Evolutionary conservation across 2,113 vertebrate species (phyloP), one percentile per base, ranked within the genome.

Genomic region (Dipodomys stephensi): DNA sequence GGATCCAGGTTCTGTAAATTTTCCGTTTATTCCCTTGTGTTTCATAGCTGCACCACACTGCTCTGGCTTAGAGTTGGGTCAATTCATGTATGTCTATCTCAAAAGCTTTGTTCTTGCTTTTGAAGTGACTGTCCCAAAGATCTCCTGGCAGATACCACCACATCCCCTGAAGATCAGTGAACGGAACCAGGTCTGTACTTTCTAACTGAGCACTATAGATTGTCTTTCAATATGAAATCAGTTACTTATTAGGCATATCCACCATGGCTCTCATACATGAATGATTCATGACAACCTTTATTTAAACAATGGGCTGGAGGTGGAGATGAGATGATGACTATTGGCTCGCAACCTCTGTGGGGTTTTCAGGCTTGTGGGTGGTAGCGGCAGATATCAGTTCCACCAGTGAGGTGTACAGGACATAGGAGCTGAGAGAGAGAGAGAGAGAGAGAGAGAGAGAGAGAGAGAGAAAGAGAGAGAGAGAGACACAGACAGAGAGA

Each of bases 261-360:
- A 11, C 12, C 74, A n/a, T 65, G 64, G 20, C 9, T 27, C 6
- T 57, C 64, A 35, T 8, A 64, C 19, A 64, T 64, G 62, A 64
- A 64, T 23, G 53, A 60, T 49, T 64, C 44, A 65, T 20, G 2
- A 64, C 46, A 53, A 44, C 6, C 27, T 32, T 49, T 6, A 44
- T 20, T 73, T 60, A 90, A 57, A 57, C 16, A 88, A 5, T 92
- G 60, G 30, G 19, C 22, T 64, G 16, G 22, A 20, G 2, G 44
- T 91, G 32, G 7, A 6, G 19, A 53, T 25, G 57, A 71, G 16
- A 39, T 2, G 7, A 3, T 53, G 35, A 92, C 11, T 57, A 57
- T 15, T 13, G 19, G 53, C 49, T 49, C 6, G 0, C 0, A 18
- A 7, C 1, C 1, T 23, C 32, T 18, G 18, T 2, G 13, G 11